These are phyloP conservation scores for Vombatus ursinus DNA, from an alignment of 2,113 vertebrate species.

Conservation along the genomic window DNA sequence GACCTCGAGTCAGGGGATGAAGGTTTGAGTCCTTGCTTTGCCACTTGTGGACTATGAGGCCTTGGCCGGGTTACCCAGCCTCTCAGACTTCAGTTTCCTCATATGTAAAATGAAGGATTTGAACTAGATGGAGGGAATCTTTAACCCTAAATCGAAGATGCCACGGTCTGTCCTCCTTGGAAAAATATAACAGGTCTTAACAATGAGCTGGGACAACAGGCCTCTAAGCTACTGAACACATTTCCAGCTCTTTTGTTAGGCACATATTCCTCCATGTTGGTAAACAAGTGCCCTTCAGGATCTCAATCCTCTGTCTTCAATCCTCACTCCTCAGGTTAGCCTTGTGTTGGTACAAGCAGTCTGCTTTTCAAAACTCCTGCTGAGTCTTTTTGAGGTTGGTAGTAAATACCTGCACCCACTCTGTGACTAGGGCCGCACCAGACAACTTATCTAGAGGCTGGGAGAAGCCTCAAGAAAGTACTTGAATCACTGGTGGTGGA, in stretches of 20 bases:
- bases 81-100: neutral
- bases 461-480: neutral
- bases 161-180: neutral
- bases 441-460: neutral
- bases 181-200: neutral
- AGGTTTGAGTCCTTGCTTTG: neutral
- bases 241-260: neutral
- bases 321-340: neutral
- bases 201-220: neutral
- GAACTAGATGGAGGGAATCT: neutral
- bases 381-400: too few species aligned
- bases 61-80: too few species aligned
- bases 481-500: neutral
- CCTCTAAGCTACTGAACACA: neutral
- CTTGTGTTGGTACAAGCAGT: neutral
- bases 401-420: neutral
- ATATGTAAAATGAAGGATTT: neutral
- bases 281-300: neutral
- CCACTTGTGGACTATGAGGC: neutral
- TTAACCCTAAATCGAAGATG: neutral
- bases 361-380: neutral
- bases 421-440: neutral
- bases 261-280: neutral
- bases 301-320: neutral
- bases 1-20: neutral